phyloP scores from a whole-genome alignment of 2,113 vertebrate species.

The Irena cyanogastra region DNA sequence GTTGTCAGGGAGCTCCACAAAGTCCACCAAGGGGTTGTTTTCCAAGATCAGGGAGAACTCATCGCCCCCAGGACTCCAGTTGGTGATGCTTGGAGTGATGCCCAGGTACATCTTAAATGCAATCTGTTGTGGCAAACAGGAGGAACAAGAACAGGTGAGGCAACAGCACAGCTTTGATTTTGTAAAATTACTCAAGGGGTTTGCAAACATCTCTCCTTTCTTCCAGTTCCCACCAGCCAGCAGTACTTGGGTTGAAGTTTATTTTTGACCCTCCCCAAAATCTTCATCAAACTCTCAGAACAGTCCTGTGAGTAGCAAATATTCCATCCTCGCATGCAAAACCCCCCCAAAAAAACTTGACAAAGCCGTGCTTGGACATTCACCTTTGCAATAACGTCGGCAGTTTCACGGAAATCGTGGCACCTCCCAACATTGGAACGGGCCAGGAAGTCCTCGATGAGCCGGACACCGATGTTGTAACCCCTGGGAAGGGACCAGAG shows the following conservation, averaged over 20 bases:
- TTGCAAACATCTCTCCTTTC: neutral
- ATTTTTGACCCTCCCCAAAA: neutral
- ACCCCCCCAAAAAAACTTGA: rapidly evolving
- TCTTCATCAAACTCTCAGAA: neutral
- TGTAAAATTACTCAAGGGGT: neutral
- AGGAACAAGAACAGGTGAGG: neutral
- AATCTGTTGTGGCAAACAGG: conserved; percentile 73
- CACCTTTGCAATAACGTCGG: conserved; percentile 98
- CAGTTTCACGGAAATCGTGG: conserved; percentile 98
- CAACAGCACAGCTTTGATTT: neutral
- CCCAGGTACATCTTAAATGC: conserved; percentile 99
- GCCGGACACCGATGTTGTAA: conserved; percentile 96
- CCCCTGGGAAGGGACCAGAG: conserved; percentile 78
- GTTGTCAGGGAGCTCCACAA: conserved; percentile 96
- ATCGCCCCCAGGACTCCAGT: conserved; percentile 96
- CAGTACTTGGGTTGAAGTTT: neutral
- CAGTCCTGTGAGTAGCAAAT: neutral
- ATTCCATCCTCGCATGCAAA: neutral
- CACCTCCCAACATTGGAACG: conserved; percentile 95
- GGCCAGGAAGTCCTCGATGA: conserved; percentile 97
- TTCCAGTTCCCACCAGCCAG: neutral
- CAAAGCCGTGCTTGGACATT: neutral
- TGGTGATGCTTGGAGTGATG: conserved; percentile 94
- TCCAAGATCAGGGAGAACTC: conserved; percentile 98
- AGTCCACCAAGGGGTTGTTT: conserved; percentile 96